Percentiles rank a stretch among this genome's conserved stretches.
Evolutionary conservation across 2,113 vertebrate genomes (phyloP).

Genomic region (Cromileptes altivelis): DNA sequence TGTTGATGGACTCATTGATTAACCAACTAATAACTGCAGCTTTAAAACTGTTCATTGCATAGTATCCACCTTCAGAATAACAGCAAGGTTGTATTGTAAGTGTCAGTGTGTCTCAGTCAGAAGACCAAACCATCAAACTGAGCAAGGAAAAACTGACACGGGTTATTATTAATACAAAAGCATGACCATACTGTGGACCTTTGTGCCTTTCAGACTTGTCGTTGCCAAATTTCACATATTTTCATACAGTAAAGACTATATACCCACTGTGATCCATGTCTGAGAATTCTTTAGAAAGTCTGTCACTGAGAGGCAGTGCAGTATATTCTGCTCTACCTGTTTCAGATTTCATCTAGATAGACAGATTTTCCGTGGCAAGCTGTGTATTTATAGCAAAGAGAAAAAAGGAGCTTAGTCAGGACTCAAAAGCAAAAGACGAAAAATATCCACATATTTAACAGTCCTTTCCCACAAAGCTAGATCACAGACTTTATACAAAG

Average conservation of each 20-base stretch:
- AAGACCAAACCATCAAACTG: not conserved
- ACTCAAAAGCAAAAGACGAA: slow-evolving; percentile 9
- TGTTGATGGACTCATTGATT: too few relatives aligned
- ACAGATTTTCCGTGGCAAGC: slow-evolving; percentile 12
- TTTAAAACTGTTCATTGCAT: not conserved
- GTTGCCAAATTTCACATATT: not conserved
- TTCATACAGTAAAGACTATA: not conserved
- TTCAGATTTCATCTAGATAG: slow-evolving; percentile 38
- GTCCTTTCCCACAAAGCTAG: not conserved
- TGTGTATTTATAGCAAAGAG: slow-evolving; percentile 30
- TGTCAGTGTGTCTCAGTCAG: not conserved
- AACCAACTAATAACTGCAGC: too few relatives aligned
- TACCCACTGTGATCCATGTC: not conserved
- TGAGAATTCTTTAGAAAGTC: not conserved
- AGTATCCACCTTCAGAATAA: not conserved
- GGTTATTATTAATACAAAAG: not conserved
- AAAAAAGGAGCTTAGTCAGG: slow-evolving; percentile 19
- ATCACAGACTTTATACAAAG: not conserved
- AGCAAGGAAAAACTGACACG: not conserved
- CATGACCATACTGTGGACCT: not conserved
- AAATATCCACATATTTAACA: slow-evolving; percentile 12
- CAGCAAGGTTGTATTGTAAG: not conserved
- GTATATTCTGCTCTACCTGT: slow-evolving; percentile 22
- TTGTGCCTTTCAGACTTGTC: not conserved
- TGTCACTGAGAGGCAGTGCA: slow-evolving; percentile 6